Percentiles rank a stretch among this genome's conserved stretches.
These are phyloP conservation scores for Dorcus parallelipipedus DNA, from an alignment of 2,888 invertebrate species.

Conservation along the genomic window DNA sequence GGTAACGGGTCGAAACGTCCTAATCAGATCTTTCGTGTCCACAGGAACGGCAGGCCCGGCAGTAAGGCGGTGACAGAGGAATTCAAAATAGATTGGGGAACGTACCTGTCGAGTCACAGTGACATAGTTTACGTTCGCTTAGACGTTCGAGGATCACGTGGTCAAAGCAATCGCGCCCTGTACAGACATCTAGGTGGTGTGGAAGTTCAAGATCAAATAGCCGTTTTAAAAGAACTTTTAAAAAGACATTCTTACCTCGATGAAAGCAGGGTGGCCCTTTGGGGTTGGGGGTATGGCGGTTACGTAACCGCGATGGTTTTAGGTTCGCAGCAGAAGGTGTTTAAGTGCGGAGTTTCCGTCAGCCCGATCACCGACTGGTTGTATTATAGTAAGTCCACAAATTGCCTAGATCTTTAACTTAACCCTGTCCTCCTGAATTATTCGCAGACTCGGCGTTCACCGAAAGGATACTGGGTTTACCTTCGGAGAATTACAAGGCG, in stretches of 20 bases:
- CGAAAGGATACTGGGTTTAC: conserved; percentile 87
- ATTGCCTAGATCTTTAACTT: not conserved
- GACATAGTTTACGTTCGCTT: conserved; percentile 87
- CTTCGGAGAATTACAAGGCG: conserved; percentile 82
- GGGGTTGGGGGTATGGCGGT: conserved; percentile 97
- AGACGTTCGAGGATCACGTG: conserved; percentile 83
- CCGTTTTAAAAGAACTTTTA: conserved; percentile 78
- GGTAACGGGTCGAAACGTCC: too few relatives aligned
- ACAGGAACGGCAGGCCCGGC: conserved; percentile 87
- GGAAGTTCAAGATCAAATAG: conserved; percentile 69
- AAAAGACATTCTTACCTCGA: conserved; percentile 82
- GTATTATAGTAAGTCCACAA: conserved; percentile 76
- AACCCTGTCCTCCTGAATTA: not conserved
- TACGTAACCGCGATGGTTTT: conserved; percentile 91
- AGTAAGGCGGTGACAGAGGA: conserved; percentile 86
- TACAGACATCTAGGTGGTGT: conserved; percentile 82
- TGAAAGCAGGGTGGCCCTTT: conserved; percentile 83
- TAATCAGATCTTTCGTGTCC: conserved; percentile 19
- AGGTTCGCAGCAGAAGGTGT: conserved; percentile 76
- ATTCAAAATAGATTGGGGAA: conserved; percentile 86
- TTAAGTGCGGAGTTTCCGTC: conserved; percentile 91
- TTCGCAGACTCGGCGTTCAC: conserved; percentile 88
- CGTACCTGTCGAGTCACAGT: conserved; percentile 87
- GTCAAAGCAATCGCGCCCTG: conserved; percentile 75
- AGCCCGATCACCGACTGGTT: conserved; percentile 96